phyloP scores from a whole-genome alignment of 2,113 vertebrate genomes.

The Xyliphius kryptos region DNA sequence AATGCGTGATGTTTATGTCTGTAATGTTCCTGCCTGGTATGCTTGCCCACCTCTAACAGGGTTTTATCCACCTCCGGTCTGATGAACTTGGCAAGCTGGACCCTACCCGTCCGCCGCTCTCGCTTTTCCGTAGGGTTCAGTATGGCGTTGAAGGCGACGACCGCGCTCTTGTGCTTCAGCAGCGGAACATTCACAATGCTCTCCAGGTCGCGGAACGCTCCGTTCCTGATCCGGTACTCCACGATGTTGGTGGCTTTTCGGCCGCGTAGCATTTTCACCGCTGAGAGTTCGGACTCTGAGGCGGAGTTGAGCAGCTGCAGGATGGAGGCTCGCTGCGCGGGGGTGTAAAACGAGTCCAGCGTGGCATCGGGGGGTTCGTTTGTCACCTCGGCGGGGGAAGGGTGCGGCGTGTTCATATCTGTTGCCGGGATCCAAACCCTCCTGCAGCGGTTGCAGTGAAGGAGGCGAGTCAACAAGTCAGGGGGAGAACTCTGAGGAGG shows the following conservation, averaged over 20 bases:
- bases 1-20: too few relatives aligned
- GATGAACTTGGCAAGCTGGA: constrained; percentile 59
- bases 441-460: constrained; percentile 61
- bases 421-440: constrained; percentile 50
- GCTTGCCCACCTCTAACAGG: constrained; percentile 72
- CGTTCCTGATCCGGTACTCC: constrained; percentile 58
- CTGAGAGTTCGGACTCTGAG: constrained; percentile 55
- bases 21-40: neutral
- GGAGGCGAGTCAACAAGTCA: constrained; percentile 48
- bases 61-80: constrained; percentile 63
- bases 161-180: constrained; percentile 65
- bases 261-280: constrained; percentile 62
- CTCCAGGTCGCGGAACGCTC: constrained; percentile 63
- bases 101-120: constrained; percentile 54
- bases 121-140: constrained; percentile 50
- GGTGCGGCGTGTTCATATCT: constrained; percentile 29
- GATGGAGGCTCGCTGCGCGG: constrained; percentile 60
- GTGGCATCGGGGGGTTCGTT: neutral
- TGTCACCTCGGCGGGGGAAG: neutral
- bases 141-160: constrained; percentile 64
- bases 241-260: constrained; percentile 58
- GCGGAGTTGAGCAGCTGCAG: constrained; percentile 65
- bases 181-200: constrained; percentile 60
- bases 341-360: constrained; percentile 59
- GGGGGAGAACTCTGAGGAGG: constrained; percentile 36